These are phyloP conservation scores for Griposia aprilina DNA, from an alignment of 2,888 invertebrate genomes.

Conservation along the genomic window DNA sequence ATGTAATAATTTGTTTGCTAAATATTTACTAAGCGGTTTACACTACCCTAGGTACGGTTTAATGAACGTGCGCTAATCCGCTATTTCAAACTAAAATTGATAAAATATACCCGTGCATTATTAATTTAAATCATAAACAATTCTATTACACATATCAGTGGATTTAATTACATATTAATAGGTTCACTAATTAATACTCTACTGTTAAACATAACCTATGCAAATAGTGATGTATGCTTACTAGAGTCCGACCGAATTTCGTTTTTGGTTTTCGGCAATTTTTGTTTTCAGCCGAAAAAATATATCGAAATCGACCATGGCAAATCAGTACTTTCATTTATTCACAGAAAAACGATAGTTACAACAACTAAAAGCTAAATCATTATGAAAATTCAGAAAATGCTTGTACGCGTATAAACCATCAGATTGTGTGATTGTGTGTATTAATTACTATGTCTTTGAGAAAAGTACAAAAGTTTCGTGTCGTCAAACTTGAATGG, in stretches of 20 bases:
- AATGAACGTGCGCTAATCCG: background rate
- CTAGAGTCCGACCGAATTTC: background rate
- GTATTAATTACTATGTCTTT: background rate
- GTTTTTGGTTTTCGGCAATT: background rate
- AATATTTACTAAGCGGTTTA: background rate
- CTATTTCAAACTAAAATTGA: constrained; percentile 26
- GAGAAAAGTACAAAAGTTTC: background rate
- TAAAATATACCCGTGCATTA: constrained; percentile 29
- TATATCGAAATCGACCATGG: no score
- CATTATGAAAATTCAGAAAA: background rate
- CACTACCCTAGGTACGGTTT: background rate
- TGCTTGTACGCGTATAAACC: no score
- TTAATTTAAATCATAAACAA: constrained; percentile 51
- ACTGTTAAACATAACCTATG: constrained; percentile 26
- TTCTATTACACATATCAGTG: constrained; percentile 45
- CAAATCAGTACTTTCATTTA: no score
- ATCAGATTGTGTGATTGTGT: no score
- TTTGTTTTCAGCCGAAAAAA: background rate
- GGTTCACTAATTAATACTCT: constrained; percentile 35
- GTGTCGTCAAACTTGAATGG: background rate
- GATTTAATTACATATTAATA: constrained; percentile 50
- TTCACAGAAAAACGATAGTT: background rate
- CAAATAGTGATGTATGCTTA: constrained; percentile 61
- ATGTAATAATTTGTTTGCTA: background rate
- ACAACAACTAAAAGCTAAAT: background rate